Evolutionary conservation across 2,113 vertebrate genomes (phyloP).

Genomic region (Anseranas semipalmata): DNA sequence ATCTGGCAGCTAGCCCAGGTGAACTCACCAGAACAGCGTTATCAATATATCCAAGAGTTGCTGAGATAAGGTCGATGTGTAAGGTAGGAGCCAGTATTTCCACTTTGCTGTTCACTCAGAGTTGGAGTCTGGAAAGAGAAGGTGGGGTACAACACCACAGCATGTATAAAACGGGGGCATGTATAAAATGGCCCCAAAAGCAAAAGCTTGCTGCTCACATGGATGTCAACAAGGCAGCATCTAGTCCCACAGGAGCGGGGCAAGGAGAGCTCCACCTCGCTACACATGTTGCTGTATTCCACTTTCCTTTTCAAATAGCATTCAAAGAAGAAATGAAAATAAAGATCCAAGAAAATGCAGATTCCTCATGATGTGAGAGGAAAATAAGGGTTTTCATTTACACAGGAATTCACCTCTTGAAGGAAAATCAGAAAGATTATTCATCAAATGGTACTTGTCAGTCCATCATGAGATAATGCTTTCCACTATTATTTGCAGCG

Average conservation of each 20-base stretch:
- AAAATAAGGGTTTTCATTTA: neutral
- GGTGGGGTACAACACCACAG: neutral
- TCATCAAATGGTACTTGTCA: neutral
- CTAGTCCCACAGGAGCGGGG: neutral
- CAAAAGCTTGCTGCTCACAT: neutral
- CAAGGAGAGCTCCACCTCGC: neutral
- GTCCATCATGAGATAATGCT: neutral
- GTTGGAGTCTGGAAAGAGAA: neutral
- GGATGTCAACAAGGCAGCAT: neutral
- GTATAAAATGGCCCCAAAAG: neutral
- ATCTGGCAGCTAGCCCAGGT: neutral
- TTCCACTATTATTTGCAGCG: neutral
- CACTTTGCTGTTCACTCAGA: neutral
- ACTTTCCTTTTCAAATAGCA: neutral
- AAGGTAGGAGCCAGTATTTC: neutral
- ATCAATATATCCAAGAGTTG: neutral
- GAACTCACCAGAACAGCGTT: neutral
- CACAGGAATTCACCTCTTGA: neutral
- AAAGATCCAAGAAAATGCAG: neutral
- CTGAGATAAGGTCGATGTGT: neutral
- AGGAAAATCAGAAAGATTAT: neutral
- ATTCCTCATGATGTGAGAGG: neutral
- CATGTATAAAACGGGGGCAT: rapidly evolving
- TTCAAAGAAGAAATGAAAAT: neutral
- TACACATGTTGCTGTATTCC: neutral